These are phyloP conservation scores for Drosophila bunnanda DNA, from an alignment of 2,888 invertebrate species.

Conservation along the genomic window DNA sequence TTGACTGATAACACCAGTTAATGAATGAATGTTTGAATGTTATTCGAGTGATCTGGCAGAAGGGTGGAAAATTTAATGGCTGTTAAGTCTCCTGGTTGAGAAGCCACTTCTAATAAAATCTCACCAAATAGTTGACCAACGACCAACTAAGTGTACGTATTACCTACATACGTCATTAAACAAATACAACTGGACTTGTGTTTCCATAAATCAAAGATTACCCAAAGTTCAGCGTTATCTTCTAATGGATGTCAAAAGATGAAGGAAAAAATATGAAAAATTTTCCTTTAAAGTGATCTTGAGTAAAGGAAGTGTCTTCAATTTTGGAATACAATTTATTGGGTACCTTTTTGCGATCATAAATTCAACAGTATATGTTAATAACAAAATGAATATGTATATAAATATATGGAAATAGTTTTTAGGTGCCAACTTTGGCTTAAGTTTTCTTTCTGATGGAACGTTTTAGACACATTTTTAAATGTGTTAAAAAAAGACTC, in stretches of 20 bases:
- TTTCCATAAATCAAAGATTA: constrained; percentile 15
- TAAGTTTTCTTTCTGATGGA: no score
- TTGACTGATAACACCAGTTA: constrained; percentile 27
- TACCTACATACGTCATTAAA: constrained; percentile 9
- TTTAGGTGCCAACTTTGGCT: no score
- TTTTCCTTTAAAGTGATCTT: background rate
- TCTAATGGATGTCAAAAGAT: background rate
- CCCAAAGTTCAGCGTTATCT: background rate
- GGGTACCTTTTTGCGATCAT: no score
- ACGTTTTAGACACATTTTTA: no score
- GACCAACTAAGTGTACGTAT: background rate
- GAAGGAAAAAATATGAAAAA: background rate
- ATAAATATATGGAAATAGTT: no score
- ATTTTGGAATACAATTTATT: no score
- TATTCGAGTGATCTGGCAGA: constrained; percentile 16
- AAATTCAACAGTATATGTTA: no score
- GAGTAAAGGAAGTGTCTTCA: no score
- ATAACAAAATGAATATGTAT: no score
- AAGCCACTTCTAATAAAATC: constrained; percentile 14
- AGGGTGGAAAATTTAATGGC: constrained; percentile 21
- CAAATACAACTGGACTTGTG: background rate
- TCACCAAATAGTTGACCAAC: background rate
- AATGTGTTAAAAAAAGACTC: no score
- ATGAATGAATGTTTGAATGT: constrained; percentile 34
- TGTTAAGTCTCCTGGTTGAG: background rate